These are phyloP conservation scores for Acrossocheilus fasciatus DNA, from an alignment of 2,797 vertebrate genomes.

Conservation along the genomic window DNA sequence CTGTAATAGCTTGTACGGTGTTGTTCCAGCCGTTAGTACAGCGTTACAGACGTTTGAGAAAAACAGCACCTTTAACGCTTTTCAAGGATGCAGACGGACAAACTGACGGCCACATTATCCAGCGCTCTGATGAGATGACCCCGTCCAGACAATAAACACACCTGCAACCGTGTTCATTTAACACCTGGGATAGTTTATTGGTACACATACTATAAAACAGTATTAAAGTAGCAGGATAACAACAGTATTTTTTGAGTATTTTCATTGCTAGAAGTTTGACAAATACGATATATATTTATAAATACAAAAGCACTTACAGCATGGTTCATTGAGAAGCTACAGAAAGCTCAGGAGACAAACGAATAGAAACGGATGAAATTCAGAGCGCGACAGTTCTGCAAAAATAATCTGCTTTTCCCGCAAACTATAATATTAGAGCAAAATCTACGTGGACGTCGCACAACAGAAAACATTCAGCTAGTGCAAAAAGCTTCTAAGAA, in stretches of 20 bases:
- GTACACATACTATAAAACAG: slow-evolving; percentile 90
- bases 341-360: slow-evolving; percentile 77
- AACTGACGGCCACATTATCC: not conserved
- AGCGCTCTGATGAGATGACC: not conserved
- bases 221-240: slow-evolving; percentile 88
- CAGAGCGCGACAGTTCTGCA: slow-evolving; percentile 77
- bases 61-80: too few species aligned
- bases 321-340: slow-evolving; percentile 79
- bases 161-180: slow-evolving; percentile 65
- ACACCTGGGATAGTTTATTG: slow-evolving; percentile 83
- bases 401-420: slow-evolving; percentile 80
- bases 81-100: not conserved
- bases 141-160: slow-evolving; percentile 30
- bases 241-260: slow-evolving; percentile 74
- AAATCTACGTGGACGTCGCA: slow-evolving; percentile 76
- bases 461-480: slow-evolving; percentile 81
- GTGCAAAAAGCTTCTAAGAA: slow-evolving; percentile 85
- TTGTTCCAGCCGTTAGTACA: too few species aligned
- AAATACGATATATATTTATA: slow-evolving; percentile 77
- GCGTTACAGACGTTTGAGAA: too few species aligned
- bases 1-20: too few species aligned
- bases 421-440: slow-evolving; percentile 76
- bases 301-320: slow-evolving; percentile 84
- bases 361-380: slow-evolving; percentile 74
- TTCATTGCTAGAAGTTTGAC: slow-evolving; percentile 83